Conservation (phyloP, 2,113 vertebrate genomes). For the Fregata magnificens region DNA sequence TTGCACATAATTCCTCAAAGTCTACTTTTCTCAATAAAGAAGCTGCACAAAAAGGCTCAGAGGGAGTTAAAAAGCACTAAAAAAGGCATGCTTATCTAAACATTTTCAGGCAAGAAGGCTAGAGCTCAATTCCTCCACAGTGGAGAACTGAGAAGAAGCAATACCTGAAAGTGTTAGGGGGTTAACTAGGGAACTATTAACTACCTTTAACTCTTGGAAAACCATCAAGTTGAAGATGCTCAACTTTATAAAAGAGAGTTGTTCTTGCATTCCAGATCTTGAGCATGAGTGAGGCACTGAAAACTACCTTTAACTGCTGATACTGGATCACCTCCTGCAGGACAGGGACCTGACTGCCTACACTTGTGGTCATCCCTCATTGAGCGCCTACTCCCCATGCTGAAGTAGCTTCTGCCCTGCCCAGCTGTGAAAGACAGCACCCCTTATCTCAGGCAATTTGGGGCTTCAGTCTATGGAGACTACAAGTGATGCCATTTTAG, state of each 20-base stretch:
- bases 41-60: background rate
- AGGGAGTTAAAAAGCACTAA: background rate
- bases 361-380: background rate
- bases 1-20: background rate
- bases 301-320: background rate
- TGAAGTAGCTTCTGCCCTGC: background rate
- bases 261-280: background rate
- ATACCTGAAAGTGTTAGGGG: background rate
- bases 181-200: background rate
- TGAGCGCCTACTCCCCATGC: fast-evolving
- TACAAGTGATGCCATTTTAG: background rate
- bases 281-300: background rate
- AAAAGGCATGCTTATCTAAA: background rate
- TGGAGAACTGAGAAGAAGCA: background rate
- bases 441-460: background rate
- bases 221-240: background rate
- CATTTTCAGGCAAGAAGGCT: background rate
- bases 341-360: fast-evolving
- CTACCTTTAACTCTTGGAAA: background rate
- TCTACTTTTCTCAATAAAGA: background rate
- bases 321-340: background rate
- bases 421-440: background rate
- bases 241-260: background rate
- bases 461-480: background rate
- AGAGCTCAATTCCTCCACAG: background rate